Base-by-base conservation (phyloP, 1,140 invertebrate genomes). In the Cydia strobilella region DNA sequence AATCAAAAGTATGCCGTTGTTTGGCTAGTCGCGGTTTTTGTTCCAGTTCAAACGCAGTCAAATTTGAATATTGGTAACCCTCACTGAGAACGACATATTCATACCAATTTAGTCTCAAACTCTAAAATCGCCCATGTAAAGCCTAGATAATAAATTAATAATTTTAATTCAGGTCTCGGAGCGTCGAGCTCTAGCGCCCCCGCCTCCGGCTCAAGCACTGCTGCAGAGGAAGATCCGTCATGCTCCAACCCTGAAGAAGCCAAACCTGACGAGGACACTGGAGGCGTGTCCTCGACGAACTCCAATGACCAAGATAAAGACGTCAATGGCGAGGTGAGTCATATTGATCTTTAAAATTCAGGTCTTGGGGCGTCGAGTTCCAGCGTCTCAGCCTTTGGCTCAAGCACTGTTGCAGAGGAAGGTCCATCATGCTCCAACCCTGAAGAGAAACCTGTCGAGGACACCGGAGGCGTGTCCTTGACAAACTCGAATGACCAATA, bases 281-380 rank as follows among this genome's bases (percentile, higher is more conserved):
- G 88, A 65, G 90, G 90, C 66, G 90, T 92, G 20, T 92, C 90
- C 13, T 92, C 90, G n/a, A 90, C 90, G 20, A 92, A 90, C 77
- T 89, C 82, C 13, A 88, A 90, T 86, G 88, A 89, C 31, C 86
- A 84, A 75, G 89, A 90, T 59, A 92, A 90, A 74, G 87, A 90
- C 63, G 73, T 83, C 5, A 92, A 92, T 91, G 90, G 89, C 80
- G 90, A 90, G 83, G 90, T 91, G 82, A 82, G 69, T 72, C 65
- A 42, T 62, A 74, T 54, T 69, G 15, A 42, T 42, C 9, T 12
- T 23, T 7, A 3, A 0, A n/a, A 23, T 59, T 20, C 63, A 78
- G 74, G 72, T 76, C 76, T 72, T 35, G 86, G 88, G 12, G 85
- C 89, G 27, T 90, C 90, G 42, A 87, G 89, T 81, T 88, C 86